Evolutionary conservation across 2,797 vertebrate species (phyloP), one percentile per base, ranked within the genome.

Genomic region (Muscicapa comitata): DNA sequence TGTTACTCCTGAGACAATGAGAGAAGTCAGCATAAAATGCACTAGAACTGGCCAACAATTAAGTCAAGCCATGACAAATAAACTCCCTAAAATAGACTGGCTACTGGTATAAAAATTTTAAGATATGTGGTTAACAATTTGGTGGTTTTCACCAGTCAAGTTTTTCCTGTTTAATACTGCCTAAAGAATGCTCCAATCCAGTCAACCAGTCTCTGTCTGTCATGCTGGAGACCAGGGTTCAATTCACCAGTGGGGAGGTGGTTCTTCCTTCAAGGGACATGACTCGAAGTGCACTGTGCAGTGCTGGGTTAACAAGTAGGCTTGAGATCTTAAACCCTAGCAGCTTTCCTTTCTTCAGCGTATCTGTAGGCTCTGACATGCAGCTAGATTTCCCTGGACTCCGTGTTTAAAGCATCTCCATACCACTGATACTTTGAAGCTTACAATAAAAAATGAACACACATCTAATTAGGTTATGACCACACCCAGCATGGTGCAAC

Each of bases 121-220:
- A 74, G 31, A 21, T 37, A 15, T 0, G 7, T 17, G 31, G 35
- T 54, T 70, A 78, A 57, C 0, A 0, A 50, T 31, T 58, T 18
- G 8, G 18, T 84, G 59, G 8, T 54, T 87, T 91, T 43, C 21
- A 76, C 16, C 42, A 54, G 15, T 6, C 21, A 29, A 65, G 11
- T 7, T 86, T 51, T 79, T 79, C 28, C 31, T 62, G 9, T 62
- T 51, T 70, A 47, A 43, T 24, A 58, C 1, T 2, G 5, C 38
- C 20, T 68, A 75, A 84, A 75, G 11, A 15, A n/a, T 12, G 71
- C 2, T 31, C 61, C 9, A 48, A 18, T 29, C 21, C 7, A 62
- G 14, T n/a, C n/a, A 67, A 29, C 21, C 13, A 38, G 20, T n/a
- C 13, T n/a, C 23, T 0, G 0, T 6, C 23, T 43, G 23, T 55